Evolutionary conservation across 92 coral and sea anemone genomes (phyloP).

Genomic region (Palythoa grandiflora): DNA sequence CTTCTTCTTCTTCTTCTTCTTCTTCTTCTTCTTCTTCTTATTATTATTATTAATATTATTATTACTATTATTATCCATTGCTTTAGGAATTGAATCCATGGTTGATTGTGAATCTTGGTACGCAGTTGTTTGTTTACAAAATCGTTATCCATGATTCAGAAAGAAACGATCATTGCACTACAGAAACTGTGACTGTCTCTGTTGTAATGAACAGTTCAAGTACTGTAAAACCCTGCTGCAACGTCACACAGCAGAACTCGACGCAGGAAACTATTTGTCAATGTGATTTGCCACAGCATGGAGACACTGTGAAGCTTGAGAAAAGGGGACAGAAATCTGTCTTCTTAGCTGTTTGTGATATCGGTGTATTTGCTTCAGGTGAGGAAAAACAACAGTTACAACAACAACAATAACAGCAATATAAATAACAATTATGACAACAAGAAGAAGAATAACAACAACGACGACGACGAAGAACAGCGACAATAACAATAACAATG

Average conservation of each 20-base stretch:
- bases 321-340: not conserved
- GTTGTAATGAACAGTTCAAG: not conserved
- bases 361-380: slow-evolving; percentile 9
- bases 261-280: not conserved
- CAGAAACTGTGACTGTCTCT: not conserved
- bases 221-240: not conserved
- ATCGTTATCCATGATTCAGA: not conserved
- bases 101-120: not conserved
- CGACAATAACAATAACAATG: too few relatives aligned
- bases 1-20: too few relatives aligned
- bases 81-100: slow-evolving; percentile 6
- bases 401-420: not conserved
- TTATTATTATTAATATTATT: not conserved
- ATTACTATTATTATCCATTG: not conserved
- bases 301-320: not conserved
- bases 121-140: not conserved
- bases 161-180: not conserved
- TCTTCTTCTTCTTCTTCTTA: too few relatives aligned
- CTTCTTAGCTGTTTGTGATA: not conserved
- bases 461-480: too few relatives aligned
- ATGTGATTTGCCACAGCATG: not conserved
- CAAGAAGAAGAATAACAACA: too few relatives aligned
- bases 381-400: not conserved
- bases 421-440: not conserved
- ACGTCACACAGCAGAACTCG: not conserved